Conservation (phyloP, 1,140 invertebrate species). For the Drosophila watanabei region DNA sequence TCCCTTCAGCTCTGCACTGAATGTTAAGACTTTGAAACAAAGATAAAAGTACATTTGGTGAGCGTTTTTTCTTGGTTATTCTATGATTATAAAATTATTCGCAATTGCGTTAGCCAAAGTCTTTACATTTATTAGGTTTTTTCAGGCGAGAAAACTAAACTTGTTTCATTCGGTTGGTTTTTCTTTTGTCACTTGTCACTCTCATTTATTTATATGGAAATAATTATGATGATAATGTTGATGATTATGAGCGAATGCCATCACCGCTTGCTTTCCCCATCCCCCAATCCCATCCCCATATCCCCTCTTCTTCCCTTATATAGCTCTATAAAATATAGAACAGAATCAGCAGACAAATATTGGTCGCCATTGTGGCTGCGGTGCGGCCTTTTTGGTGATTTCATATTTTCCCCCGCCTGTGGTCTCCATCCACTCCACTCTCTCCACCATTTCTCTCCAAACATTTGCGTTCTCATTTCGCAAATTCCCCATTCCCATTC, state of each 20-base stretch:
- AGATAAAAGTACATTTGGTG: background rate
- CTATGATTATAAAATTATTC: background rate
- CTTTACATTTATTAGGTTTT: background rate
- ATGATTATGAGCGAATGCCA: slow-evolving; percentile 15
- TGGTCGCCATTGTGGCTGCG: slow-evolving; percentile 51
- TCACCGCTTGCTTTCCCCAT: background rate
- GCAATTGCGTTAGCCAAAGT: background rate
- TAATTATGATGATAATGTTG: slow-evolving; percentile 6
- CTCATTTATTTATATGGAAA: slow-evolving; percentile 54
- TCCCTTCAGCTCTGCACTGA: background rate
- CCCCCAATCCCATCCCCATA: background rate
- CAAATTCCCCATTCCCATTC: slow-evolving; percentile 13
- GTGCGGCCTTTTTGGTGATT: slow-evolving; percentile 51
- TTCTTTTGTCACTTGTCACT: slow-evolving; percentile 45
- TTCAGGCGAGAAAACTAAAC: background rate
- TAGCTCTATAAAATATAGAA: slow-evolving; percentile 14
- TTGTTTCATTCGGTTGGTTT: slow-evolving; percentile 25
- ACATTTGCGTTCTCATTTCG: slow-evolving; percentile 30
- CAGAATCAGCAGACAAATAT: slow-evolving; percentile 37
- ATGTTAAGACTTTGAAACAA: background rate
- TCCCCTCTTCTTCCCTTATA: background rate
- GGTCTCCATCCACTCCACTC: background rate
- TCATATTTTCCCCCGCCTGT: slow-evolving; percentile 20
- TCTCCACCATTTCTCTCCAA: background rate
- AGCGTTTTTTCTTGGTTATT: background rate